phyloP scores from a whole-genome alignment of 2,888 invertebrate genomes.

The Limenitis camilla region DNA sequence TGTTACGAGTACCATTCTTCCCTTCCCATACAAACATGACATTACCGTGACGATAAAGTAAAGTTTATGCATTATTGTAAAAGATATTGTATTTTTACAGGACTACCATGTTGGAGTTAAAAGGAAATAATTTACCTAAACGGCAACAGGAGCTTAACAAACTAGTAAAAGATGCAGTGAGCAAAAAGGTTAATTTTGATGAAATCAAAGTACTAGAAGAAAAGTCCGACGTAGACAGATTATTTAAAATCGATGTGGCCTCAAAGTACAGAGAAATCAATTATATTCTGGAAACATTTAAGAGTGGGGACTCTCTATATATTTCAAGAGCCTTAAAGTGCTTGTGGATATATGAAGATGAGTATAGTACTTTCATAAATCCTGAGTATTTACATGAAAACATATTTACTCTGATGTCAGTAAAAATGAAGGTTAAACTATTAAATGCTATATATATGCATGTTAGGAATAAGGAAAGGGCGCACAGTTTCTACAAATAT shows the following conservation, averaged over 20 bases:
- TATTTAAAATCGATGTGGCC: slow-evolving; percentile 54
- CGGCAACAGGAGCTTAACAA: slow-evolving; percentile 26
- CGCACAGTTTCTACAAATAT: too few relatives aligned
- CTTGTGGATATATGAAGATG: slow-evolving; percentile 41
- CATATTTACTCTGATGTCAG: slow-evolving; percentile 49
- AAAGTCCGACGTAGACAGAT: slow-evolving; percentile 40
- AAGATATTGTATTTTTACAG: too few relatives aligned
- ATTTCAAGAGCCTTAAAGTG: slow-evolving; percentile 47
- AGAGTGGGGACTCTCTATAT: slow-evolving; percentile 44
- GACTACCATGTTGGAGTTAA: slow-evolving; percentile 23
- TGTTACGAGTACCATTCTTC: too few relatives aligned
- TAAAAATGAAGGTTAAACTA: slow-evolving; percentile 47
- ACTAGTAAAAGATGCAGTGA: slow-evolving; percentile 19
- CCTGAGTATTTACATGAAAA: slow-evolving; percentile 39
- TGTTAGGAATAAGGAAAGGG: too few relatives aligned
- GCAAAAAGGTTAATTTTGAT: slow-evolving; percentile 28
- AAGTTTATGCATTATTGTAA: too few relatives aligned
- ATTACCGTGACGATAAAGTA: too few relatives aligned
- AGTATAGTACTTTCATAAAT: slow-evolving; percentile 37
- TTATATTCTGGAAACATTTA: slow-evolving; percentile 44
- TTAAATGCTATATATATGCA: slow-evolving; percentile 34
- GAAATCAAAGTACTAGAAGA: slow-evolving; percentile 30
- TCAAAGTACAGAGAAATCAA: slow-evolving; percentile 41
- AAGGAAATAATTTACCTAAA: slow-evolving; percentile 25
- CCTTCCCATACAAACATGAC: too few relatives aligned